Conservation (phyloP, 2,113 vertebrate species). For the Rhea americana region DNA sequence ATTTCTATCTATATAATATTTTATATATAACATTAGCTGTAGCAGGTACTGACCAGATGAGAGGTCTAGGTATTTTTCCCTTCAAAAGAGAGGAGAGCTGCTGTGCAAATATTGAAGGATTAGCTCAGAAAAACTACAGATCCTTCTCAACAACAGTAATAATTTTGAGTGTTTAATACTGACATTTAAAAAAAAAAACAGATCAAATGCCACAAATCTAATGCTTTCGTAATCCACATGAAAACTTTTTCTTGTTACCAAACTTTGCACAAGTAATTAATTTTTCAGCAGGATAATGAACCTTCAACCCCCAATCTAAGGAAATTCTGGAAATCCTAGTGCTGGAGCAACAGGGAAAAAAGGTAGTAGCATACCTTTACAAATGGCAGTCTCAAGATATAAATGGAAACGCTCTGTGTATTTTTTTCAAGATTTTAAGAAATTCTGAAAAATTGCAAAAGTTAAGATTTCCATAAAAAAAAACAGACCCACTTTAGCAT, state of each 20-base stretch:
- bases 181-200: rapidly evolving
- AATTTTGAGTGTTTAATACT: neutral
- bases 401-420: no score
- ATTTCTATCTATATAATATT: no score
- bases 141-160: neutral
- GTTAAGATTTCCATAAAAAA: no score
- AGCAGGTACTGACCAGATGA: neutral
- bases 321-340: neutral
- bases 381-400: no score
- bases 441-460: no score
- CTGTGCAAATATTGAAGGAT: neutral
- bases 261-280: neutral
- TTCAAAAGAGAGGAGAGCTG: neutral
- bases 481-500: neutral
- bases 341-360: neutral
- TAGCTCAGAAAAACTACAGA: neutral
- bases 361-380: no score
- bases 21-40: neutral
- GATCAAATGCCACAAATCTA: no score
- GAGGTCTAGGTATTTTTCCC: rapidly evolving
- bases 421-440: no score
- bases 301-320: neutral
- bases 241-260: neutral
- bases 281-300: neutral
- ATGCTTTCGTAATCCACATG: rapidly evolving